A percentile compares a stretch with the other conserved stretches of the same genome.
Conservation (phyloP, 1,140 invertebrate species). For the Teleogryllus occipitalis region DNA sequence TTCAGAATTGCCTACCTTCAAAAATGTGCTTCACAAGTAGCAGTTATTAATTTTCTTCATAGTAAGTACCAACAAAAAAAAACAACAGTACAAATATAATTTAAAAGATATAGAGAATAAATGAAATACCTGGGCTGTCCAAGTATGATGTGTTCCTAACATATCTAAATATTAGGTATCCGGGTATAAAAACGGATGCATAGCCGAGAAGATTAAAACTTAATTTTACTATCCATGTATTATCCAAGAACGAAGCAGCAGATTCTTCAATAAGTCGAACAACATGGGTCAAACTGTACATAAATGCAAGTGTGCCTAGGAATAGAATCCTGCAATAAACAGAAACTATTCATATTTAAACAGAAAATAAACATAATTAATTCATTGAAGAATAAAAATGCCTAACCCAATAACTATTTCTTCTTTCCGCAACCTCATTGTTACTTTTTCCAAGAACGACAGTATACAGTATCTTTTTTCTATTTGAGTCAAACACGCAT, state of each 20-base stretch:
- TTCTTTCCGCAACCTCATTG: neutral
- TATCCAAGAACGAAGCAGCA: slow-evolving; percentile 20
- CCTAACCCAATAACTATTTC: neutral
- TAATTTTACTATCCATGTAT: slow-evolving; percentile 69
- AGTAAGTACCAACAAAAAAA: no score
- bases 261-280: slow-evolving; percentile 41
- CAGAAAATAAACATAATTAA: neutral
- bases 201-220: slow-evolving; percentile 82
- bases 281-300: slow-evolving; percentile 45
- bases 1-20: neutral
- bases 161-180: slow-evolving; percentile 76
- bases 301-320: slow-evolving; percentile 39
- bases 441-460: neutral
- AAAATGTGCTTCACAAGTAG: neutral
- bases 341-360: slow-evolving; percentile 10
- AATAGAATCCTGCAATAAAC: slow-evolving; percentile 39
- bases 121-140: slow-evolving; percentile 52
- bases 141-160: slow-evolving; percentile 70
- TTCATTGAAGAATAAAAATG: neutral
- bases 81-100: no score
- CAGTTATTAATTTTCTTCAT: no score
- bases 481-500: no score
- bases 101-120: no score
- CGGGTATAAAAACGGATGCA: slow-evolving; percentile 77
- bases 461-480: no score